Evolutionary conservation across 2,888 invertebrate species (phyloP), one percentile per base, ranked within the genome.

Genomic region (Leucoptera coffeella): DNA sequence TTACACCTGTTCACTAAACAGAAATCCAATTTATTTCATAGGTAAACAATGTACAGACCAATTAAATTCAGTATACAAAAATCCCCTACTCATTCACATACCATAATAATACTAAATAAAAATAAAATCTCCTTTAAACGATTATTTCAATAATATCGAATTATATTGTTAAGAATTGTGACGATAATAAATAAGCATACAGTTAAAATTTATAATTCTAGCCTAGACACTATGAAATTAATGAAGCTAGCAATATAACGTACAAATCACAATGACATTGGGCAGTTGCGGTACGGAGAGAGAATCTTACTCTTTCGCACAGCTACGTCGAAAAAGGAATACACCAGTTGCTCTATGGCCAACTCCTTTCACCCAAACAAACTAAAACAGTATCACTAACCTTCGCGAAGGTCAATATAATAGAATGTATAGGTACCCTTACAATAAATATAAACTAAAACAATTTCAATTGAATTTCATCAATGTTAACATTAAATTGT

Each of bases 381-480:
- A n/a, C n/a, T n/a, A n/a, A 50, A 58, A 47, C 60, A 64, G 55
- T 69, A 69, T 69, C 69, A 69, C 69, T 67, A 69, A 69, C 69
- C 69, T 69, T 67, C 50, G n/a, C 64, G 56, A 67, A 69, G 69
- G 69, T 69, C 64, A 67, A 67, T 65, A 47, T 44, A 64, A 61
- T n/a, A 69, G 67, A 69, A 69, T 67, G 67, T 69, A 64, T 62
- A 60, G 62, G 61, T 65, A 64, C 53, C 59, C 64, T 59, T 62
- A 64, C 43, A 57, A 57, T 57, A 59, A 50, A 49, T 54, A 45
- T 55, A 62, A 21, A 14, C 59, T 57, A 60, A 64, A 50, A 52
- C 45, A 43, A 48, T 50, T n/a, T n/a, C n/a, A n/a, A n/a, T n/a
- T n/a, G n/a, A n/a, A n/a, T n/a, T n/a, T n/a, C n/a, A 48, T 46